phyloP scores from a whole-genome alignment of 1,140 invertebrate species.

The Anoplophora glabripennis region DNA sequence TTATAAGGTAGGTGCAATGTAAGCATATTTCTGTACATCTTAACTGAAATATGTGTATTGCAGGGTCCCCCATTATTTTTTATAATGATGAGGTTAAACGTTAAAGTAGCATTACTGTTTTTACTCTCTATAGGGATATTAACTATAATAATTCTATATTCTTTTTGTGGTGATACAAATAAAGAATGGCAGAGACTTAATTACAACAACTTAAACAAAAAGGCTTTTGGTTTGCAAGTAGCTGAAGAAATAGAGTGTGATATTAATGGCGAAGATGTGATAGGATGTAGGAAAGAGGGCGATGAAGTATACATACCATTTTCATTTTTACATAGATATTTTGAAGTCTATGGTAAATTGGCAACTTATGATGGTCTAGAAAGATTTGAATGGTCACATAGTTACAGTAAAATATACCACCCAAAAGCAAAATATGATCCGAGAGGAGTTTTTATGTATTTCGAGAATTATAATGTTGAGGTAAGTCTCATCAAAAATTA shows the following conservation, averaged over 20 bases:
- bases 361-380: conserved; percentile 66
- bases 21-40: not conserved
- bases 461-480: conserved; percentile 97
- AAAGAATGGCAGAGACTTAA: conserved; percentile 36
- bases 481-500: conserved; percentile 45
- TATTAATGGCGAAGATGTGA: conserved; percentile 85
- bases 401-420: conserved; percentile 87
- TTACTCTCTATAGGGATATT: conserved; percentile 51
- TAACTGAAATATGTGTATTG: conserved; percentile 17
- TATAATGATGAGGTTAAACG: conserved; percentile 57
- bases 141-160: conserved; percentile 56
- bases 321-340: conserved; percentile 84
- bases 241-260: conserved; percentile 82
- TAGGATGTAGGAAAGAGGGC: conserved; percentile 80
- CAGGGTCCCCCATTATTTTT: conserved; percentile 49
- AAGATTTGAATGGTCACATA: conserved; percentile 91
- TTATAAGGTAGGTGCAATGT: conserved; percentile 23
- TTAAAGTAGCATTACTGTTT: conserved; percentile 54
- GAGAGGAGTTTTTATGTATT: conserved; percentile 88
- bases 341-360: conserved; percentile 85
- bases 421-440: conserved; percentile 87
- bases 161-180: conserved; percentile 52
- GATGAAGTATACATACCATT: conserved; percentile 90
- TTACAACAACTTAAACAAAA: conserved; percentile 30
- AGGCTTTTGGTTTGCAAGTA: conserved; percentile 44